These are phyloP conservation scores for Microcebus lehilahytsara DNA, from an alignment of 2,113 vertebrate genomes.

Conservation along the genomic window DNA sequence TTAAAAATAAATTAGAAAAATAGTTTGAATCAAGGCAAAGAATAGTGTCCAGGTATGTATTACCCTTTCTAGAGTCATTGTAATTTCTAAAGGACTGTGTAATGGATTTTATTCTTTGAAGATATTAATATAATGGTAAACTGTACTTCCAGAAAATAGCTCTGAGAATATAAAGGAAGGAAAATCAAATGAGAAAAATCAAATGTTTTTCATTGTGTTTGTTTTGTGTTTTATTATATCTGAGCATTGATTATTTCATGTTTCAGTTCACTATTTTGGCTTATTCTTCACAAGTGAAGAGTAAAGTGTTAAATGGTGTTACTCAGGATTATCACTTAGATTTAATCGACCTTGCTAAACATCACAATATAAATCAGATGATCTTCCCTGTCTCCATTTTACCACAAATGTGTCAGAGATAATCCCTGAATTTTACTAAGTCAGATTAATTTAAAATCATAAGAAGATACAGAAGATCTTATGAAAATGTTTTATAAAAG, in stretches of 20 bases:
- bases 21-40: not conserved
- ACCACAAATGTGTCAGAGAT: not conserved
- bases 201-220: not conserved
- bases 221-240: not conserved
- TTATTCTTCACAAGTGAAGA: not conserved
- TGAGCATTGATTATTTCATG: slow-evolving; percentile 24
- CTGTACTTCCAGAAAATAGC: slow-evolving; percentile 34
- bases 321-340: slow-evolving; percentile 25
- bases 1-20: not conserved
- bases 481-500: slow-evolving; percentile 67
- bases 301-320: not conserved
- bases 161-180: not conserved
- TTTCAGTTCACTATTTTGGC: slow-evolving; percentile 50
- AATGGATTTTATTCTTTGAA: not conserved
- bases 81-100: not conserved
- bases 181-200: not conserved
- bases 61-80: not conserved
- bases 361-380: slow-evolving; percentile 60
- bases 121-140: not conserved
- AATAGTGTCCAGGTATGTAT: not conserved
- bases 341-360: slow-evolving; percentile 32
- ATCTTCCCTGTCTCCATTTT: not conserved
- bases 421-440: not conserved
- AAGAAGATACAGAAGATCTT: slow-evolving; percentile 19
- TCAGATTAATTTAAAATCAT: slow-evolving; percentile 62